Conservation (phyloP, 2,797 vertebrate genomes). For the Staurois parvus region DNA sequence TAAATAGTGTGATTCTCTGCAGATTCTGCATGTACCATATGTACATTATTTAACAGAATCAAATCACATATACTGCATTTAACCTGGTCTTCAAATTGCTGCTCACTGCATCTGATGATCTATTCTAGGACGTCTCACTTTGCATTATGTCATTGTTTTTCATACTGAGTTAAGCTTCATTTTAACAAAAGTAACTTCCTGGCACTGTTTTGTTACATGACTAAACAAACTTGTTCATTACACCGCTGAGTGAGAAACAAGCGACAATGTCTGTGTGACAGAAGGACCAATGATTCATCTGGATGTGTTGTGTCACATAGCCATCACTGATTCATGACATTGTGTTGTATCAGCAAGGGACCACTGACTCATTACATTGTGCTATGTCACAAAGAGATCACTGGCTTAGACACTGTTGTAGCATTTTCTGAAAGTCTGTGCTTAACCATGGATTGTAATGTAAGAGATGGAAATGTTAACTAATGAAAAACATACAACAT, state of each 20-base stretch:
- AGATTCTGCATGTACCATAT: too few species aligned
- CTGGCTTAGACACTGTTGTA: neutral
- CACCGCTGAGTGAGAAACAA: neutral
- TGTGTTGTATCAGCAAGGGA: slow-evolving; percentile 5
- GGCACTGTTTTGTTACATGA: slow-evolving; percentile 1
- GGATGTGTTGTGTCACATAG: slow-evolving; percentile 1
- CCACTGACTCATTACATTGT: slow-evolving; percentile 27
- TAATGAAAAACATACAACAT: too few species aligned
- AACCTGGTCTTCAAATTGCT: too few species aligned
- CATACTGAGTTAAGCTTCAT: neutral
- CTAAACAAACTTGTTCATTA: neutral
- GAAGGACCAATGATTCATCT: neutral
- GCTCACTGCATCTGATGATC: neutral
- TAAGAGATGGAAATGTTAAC: too few species aligned
- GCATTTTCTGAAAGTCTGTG: too few species aligned
- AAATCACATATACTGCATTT: too few species aligned
- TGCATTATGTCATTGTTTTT: neutral
- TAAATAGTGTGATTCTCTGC: too few species aligned
- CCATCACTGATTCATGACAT: slow-evolving; percentile 1
- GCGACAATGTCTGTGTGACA: slow-evolving; percentile 4
- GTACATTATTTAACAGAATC: too few species aligned
- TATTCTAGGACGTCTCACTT: neutral
- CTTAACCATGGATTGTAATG: too few species aligned
- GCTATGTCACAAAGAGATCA: neutral
- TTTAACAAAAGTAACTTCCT: neutral